phyloP scores from a whole-genome alignment of 2,113 vertebrate genomes.

The Lepisosteus osseus region DNA sequence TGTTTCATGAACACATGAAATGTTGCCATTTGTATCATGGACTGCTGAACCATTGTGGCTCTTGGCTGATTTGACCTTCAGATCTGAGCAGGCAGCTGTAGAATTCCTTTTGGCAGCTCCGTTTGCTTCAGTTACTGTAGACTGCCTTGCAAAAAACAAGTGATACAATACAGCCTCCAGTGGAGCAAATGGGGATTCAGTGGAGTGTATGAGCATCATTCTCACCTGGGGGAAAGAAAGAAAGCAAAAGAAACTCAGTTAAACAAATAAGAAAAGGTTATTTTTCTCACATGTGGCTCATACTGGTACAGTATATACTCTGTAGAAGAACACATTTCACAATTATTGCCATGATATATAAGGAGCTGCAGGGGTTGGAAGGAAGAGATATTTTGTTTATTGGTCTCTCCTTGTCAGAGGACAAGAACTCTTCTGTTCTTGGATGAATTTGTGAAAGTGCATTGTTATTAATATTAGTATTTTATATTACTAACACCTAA shows the following conservation, averaged over 20 bases:
- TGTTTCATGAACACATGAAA: background rate
- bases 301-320: too few relatives aligned
- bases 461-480: too few relatives aligned
- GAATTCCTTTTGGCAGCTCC: slow-evolving; percentile 28
- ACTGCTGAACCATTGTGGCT: slow-evolving; percentile 11
- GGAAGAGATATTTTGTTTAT: too few relatives aligned
- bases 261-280: background rate
- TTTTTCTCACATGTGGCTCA: background rate
- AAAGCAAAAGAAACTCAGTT: background rate
- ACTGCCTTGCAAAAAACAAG: slow-evolving; percentile 69
- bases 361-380: too few relatives aligned
- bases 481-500: too few relatives aligned
- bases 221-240: slow-evolving; percentile 57
- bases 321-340: too few relatives aligned
- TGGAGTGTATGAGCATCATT: slow-evolving; percentile 77
- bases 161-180: slow-evolving; percentile 70
- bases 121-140: slow-evolving; percentile 48
- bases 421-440: too few relatives aligned
- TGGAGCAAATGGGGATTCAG: slow-evolving; percentile 63
- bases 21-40: background rate
- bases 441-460: too few relatives aligned
- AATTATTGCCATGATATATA: too few relatives aligned
- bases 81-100: slow-evolving; percentile 6
- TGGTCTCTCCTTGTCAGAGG: too few relatives aligned
- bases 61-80: slow-evolving; percentile 15